A percentile compares a stretch with the other conserved stretches of the same genome.
phyloP scores from a whole-genome alignment of 2,888 invertebrate genomes.

The Marronus borbonicus region DNA sequence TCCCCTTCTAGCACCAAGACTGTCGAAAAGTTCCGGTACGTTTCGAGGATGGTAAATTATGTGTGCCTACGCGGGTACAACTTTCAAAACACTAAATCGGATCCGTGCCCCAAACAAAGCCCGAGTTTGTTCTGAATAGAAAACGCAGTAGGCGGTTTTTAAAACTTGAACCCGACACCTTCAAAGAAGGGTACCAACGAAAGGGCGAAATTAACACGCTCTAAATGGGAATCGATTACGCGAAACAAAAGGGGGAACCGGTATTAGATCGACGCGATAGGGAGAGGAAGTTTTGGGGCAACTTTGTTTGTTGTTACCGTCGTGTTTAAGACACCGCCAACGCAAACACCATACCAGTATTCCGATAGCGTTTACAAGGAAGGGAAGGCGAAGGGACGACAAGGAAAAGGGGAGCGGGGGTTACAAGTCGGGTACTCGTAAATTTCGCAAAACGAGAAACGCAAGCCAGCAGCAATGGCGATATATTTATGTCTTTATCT shows the following conservation, averaged over 20 bases:
- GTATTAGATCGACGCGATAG: constrained; percentile 24
- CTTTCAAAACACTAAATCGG: too few species aligned
- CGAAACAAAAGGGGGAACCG: constrained; percentile 31
- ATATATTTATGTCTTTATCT: constrained; percentile 44
- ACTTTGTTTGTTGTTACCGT: constrained; percentile 37
- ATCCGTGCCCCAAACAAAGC: too few species aligned
- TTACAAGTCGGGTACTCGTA: constrained; percentile 9
- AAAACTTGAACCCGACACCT: constrained; percentile 18
- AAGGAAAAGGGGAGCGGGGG: neutral
- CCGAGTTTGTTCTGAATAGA: neutral
- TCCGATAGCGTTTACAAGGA: neutral
- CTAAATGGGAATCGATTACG: constrained; percentile 37
- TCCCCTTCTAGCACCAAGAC: too few species aligned
- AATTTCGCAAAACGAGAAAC: constrained; percentile 33
- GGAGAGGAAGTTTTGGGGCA: constrained; percentile 21
- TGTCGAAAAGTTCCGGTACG: too few species aligned
- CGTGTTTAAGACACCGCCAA: constrained; percentile 28
- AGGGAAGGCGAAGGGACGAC: neutral
- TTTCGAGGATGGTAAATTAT: too few species aligned
- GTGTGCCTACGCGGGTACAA: too few species aligned
- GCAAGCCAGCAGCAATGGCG: constrained; percentile 19
- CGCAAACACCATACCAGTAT: neutral
- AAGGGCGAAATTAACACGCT: constrained; percentile 28
- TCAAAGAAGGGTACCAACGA: constrained; percentile 1
- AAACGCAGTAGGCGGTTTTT: constrained; percentile 9